phyloP scores from a whole-genome alignment of 2,113 vertebrate species.

The Marcusenius ussheri region DNA sequence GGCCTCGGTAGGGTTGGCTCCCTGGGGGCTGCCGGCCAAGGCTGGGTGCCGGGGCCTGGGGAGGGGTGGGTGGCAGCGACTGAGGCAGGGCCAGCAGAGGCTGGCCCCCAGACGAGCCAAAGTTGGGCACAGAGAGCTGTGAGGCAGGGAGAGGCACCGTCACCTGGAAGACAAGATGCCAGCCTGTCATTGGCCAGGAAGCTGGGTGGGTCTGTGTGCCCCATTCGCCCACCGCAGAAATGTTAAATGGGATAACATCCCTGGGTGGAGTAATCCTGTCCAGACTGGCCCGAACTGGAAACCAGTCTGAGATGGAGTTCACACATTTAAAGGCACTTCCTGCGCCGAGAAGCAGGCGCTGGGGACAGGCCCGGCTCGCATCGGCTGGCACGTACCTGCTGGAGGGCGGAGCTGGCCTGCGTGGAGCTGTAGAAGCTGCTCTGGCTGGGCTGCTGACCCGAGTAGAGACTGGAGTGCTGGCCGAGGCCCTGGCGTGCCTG shows the following conservation, averaged over 20 bases:
- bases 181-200: conserved; percentile 32
- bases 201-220: background rate
- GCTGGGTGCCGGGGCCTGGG: conserved; percentile 78
- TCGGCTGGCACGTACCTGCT: conserved; percentile 74
- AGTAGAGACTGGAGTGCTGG: conserved; percentile 93
- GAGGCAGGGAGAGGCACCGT: conserved; percentile 84
- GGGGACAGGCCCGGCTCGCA: background rate
- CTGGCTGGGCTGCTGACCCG: conserved; percentile 89
- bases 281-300: background rate
- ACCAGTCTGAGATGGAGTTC: background rate
- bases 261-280: conserved; percentile 43
- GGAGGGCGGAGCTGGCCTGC: conserved; percentile 83
- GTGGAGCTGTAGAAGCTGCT: conserved; percentile 94
- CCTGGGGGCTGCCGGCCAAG: conserved; percentile 78
- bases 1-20: conserved; percentile 79
- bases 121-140: conserved; percentile 85
- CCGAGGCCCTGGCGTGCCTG: conserved; percentile 92
- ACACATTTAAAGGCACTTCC: background rate
- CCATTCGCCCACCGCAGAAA: conserved; percentile 9
- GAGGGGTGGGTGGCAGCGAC: conserved; percentile 76
- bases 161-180: conserved; percentile 58
- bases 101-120: conserved; percentile 84
- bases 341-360: background rate
- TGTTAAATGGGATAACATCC: conserved; percentile 30
- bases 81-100: conserved; percentile 85